Evolutionary conservation across 1,140 invertebrate species (phyloP).

Genomic region (Heliconius melpomene): DNA sequence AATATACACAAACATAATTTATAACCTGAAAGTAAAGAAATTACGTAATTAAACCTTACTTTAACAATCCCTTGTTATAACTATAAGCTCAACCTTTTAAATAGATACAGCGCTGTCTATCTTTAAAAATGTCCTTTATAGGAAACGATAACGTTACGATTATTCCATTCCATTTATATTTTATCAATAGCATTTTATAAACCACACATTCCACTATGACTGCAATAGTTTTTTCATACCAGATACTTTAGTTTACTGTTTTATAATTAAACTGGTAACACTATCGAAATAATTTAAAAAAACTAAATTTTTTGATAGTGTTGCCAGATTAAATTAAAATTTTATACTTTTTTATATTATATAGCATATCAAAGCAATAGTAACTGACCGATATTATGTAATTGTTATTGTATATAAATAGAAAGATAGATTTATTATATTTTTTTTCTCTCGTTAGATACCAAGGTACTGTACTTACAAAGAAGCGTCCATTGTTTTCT

Average conservation of each 20-base stretch:
- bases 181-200: slow-evolving; percentile 48
- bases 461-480: slow-evolving; percentile 39
- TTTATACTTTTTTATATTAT: slow-evolving; percentile 25
- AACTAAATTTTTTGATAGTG: not conserved
- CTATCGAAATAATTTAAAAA: not conserved
- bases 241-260: slow-evolving; percentile 46
- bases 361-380: slow-evolving; percentile 35
- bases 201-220: slow-evolving; percentile 54
- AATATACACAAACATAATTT: not conserved
- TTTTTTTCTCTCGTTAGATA: slow-evolving; percentile 8
- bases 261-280: slow-evolving; percentile 35
- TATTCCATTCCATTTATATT: slow-evolving; percentile 54
- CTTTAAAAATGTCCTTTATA: slow-evolving; percentile 18
- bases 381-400: slow-evolving; percentile 10
- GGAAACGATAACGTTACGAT: slow-evolving; percentile 31
- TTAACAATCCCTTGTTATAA: not conserved
- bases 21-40: not conserved
- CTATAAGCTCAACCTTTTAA: not conserved
- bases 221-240: slow-evolving; percentile 56
- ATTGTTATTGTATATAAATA: slow-evolving; percentile 23
- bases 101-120: slow-evolving; percentile 42
- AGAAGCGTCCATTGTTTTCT: slow-evolving; percentile 38
- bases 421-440: not conserved
- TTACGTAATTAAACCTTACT: not conserved
- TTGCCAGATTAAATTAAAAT: slow-evolving; percentile 16